Evolutionary conservation across 2,113 vertebrate genomes (phyloP), one percentile per base, ranked within the genome.

Genomic region (Ailurus styani): DNA sequence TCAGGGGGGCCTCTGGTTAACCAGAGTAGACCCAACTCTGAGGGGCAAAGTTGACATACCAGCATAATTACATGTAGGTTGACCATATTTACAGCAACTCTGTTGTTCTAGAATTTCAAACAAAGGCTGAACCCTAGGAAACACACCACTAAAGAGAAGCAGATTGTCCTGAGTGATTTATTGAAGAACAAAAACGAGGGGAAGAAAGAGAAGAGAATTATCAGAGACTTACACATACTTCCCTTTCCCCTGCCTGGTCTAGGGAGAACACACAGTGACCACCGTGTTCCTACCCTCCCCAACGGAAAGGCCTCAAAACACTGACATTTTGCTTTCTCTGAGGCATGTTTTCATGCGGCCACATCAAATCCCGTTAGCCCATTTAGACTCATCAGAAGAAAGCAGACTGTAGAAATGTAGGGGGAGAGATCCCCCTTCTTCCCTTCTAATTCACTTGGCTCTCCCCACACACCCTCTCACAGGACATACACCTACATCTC

Each of bases 151-250:
- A 97, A 98, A 98, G 98, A 98, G 98, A 98, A 99, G 94, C 98
- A 98, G 98, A 98, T 98, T 98, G 98, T 98, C 64, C 27, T 97
- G 96, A 95, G 86, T 98, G 98, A 98, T 98, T 98, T 99, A 98
- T 98, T 97, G 94, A 96, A 95, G 97, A 97, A 97, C 93, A 97
- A 98, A 98, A 97, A 98, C 54, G 62, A 97, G 77, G 79, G 93
- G 90, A 97, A 98, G 97, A 97, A 98, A 97, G 97, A 97, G 93
- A 98, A 98, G 98, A 98, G 97, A 96, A 98, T 99, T 98, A 98
- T 98, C 97, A 95, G 96, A 96, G 83, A 77, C 95, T 97, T 95
- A 87, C 98, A 97, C 94, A 97, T 90, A 96, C 96, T 55, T 98
- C 93, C 94, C 57, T 84, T 90, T 79, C 95, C 91, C 40, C n/a